phyloP scores from a whole-genome alignment of 2,797 vertebrate genomes.

The Melanotaenia parkinsoni region DNA sequence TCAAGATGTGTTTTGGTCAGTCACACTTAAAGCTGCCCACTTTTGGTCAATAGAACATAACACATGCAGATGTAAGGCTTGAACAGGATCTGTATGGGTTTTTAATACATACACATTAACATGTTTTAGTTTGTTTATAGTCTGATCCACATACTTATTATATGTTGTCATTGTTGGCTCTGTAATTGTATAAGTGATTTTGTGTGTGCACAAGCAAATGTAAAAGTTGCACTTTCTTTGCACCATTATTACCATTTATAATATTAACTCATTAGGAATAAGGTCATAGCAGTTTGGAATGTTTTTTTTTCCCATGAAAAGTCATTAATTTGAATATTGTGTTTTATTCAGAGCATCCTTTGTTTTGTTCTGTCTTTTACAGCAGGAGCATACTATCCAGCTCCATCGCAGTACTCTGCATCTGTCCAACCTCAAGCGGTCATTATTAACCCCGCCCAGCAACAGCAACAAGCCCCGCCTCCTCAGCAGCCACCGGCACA shows the following conservation, averaged over 20 bases:
- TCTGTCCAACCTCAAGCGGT: slow-evolving; percentile 88
- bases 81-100: no score
- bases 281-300: background rate
- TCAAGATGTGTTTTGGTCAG: background rate
- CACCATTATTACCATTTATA: background rate
- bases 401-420: slow-evolving; percentile 88
- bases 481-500: slow-evolving; percentile 79
- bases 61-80: no score
- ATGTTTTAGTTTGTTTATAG: background rate
- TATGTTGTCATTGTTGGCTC: background rate
- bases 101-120: background rate
- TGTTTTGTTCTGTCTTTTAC: slow-evolving; percentile 26
- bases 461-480: slow-evolving; percentile 79
- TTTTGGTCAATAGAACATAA: background rate
- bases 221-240: background rate
- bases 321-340: background rate
- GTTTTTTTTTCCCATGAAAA: slow-evolving; percentile 3
- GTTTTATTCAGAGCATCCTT: background rate
- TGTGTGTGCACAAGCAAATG: background rate
- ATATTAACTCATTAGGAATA: background rate
- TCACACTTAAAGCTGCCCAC: background rate
- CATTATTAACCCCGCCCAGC: slow-evolving; percentile 87
- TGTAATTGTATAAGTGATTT: background rate
- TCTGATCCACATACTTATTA: background rate
- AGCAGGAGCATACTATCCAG: slow-evolving; percentile 94